Percentiles rank a stretch among this genome's conserved stretches.
phyloP scores from a whole-genome alignment of 1,140 invertebrate species.

The Ruditapes philippinarum region DNA sequence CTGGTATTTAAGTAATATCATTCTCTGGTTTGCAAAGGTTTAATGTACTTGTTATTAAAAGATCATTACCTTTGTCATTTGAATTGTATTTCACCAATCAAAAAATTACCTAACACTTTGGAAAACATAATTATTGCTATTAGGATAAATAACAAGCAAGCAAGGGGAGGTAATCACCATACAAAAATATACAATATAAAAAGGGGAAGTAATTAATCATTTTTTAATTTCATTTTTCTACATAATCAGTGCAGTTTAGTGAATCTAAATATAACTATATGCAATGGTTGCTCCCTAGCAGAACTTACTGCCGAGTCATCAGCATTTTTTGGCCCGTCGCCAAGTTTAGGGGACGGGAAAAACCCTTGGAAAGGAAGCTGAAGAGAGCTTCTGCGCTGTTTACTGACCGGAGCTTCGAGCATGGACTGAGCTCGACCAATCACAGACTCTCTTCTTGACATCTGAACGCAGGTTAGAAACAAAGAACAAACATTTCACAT shows the following conservation, averaged over 20 bases:
- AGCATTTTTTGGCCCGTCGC: conserved; percentile 15
- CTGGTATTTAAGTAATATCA: too few relatives aligned
- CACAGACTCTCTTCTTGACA: conserved; percentile 61
- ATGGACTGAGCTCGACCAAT: conserved; percentile 61
- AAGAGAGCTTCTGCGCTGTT: conserved; percentile 62
- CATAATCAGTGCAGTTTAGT: background rate
- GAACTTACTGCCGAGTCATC: conserved; percentile 59
- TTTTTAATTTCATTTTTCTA: background rate
- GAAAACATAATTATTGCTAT: too few relatives aligned
- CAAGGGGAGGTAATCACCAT: background rate
- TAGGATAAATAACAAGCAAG: too few relatives aligned
- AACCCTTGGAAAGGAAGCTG: conserved; percentile 64
- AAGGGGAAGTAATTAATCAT: conserved; percentile 9
- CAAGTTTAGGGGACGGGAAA: conserved; percentile 61
- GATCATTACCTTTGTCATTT: too few relatives aligned
- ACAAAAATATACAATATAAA: background rate
- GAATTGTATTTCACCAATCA: too few relatives aligned
- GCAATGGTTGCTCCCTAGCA: conserved; percentile 45
- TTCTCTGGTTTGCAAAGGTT: too few relatives aligned
- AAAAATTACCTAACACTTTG: too few relatives aligned
- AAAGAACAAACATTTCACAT: conserved; percentile 38
- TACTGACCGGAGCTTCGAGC: conserved; percentile 60
- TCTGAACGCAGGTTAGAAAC: conserved; percentile 37
- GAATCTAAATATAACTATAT: conserved; percentile 1
- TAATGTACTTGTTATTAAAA: too few relatives aligned